These are phyloP conservation scores for Drepanosiphum platanoidis DNA, from an alignment of 2,888 invertebrate genomes.

Conservation along the genomic window DNA sequence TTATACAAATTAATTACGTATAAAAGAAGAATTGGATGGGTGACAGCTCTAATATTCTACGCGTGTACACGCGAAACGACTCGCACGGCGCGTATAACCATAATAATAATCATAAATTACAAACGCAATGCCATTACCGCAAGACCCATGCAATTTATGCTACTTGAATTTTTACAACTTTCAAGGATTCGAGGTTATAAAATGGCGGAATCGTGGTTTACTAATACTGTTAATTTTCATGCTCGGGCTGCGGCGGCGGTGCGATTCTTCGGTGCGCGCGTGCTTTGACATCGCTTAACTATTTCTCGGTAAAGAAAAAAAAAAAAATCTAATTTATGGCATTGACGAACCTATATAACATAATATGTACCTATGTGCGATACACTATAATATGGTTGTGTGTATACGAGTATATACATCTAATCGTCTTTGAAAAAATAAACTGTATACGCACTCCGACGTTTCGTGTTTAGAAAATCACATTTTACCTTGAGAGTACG, in stretches of 20 bases:
- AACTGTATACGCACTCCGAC: background rate
- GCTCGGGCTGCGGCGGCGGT: background rate
- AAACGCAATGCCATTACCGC: constrained; percentile 6
- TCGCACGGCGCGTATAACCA: background rate
- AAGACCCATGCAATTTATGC: constrained; percentile 11
- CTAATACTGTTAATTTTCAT: constrained; percentile 15
- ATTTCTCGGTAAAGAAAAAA: background rate
- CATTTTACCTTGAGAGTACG: background rate
- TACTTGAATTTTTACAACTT: constrained; percentile 41
- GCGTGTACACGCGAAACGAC: constrained; percentile 7
- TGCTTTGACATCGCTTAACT: constrained; percentile 3
- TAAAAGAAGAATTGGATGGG: constrained; percentile 21
- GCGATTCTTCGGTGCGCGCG: background rate
- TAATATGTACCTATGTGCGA: background rate
- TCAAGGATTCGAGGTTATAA: constrained; percentile 46
- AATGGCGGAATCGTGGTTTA: constrained; percentile 26
- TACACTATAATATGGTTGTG: no score
- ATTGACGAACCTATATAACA: background rate
- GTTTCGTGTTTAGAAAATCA: background rate
- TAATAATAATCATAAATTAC: constrained; percentile 47
- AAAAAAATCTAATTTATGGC: background rate
- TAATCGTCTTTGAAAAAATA: background rate
- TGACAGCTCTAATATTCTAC: constrained; percentile 44
- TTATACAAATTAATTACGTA: constrained; percentile 18
- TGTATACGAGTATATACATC: no score